Evolutionary conservation across 1,140 invertebrate genomes (phyloP).

Genomic region (Meloidogyne floridensis): DNA sequence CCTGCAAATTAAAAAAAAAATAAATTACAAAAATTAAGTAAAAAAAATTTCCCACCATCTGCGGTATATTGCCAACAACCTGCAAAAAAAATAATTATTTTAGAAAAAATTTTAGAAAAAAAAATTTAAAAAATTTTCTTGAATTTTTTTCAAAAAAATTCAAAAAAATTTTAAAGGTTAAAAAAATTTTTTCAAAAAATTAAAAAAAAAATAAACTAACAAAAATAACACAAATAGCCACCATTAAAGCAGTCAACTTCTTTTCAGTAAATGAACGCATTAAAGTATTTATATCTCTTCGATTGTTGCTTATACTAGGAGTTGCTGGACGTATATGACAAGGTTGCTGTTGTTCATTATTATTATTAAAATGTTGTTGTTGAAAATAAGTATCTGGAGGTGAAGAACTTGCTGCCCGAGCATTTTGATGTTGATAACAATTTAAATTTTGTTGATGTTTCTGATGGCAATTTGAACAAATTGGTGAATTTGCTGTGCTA

Average conservation of each 20-base stretch:
- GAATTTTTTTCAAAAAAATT: no score
- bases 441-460: neutral
- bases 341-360: no score
- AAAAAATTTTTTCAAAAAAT: neutral
- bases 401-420: neutral
- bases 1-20: neutral
- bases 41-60: slow-evolving; percentile 42
- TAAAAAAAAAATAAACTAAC: slow-evolving; percentile 35
- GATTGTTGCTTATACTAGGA: slow-evolving; percentile 21
- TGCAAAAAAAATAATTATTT: neutral
- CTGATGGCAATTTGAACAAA: neutral
- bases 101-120: neutral
- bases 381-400: slow-evolving; percentile 9
- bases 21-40: slow-evolving; percentile 1
- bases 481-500: neutral
- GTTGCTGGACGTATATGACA: neutral
- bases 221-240: slow-evolving; percentile 59
- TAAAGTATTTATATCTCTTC: slow-evolving; percentile 41
- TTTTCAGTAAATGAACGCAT: slow-evolving; percentile 60
- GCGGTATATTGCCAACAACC: slow-evolving; percentile 52
- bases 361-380: neutral
- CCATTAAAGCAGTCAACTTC: slow-evolving; percentile 61
- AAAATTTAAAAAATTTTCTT: neutral
- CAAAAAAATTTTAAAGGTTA: no score
- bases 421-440: slow-evolving; percentile 17